phyloP scores from a whole-genome alignment of 2,888 invertebrate species.

The Agonopterix alstromeriana region DNA sequence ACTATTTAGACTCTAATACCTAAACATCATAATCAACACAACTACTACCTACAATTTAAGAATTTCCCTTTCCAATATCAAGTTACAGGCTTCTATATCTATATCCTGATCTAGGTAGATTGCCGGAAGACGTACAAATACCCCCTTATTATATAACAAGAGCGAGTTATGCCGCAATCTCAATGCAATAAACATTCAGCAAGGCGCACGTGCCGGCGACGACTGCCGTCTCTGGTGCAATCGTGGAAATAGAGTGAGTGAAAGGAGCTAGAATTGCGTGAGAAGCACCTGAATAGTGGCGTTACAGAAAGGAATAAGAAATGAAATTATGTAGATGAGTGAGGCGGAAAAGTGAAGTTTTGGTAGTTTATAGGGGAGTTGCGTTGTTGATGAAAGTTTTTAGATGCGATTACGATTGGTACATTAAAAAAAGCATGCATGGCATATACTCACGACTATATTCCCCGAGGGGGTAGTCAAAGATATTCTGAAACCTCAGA shows the following conservation, averaged over 20 bases:
- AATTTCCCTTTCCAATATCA: too few relatives aligned
- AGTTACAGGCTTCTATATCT: neutral
- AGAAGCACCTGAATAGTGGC: slow-evolving; percentile 4
- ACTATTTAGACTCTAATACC: too few relatives aligned
- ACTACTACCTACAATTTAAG: too few relatives aligned
- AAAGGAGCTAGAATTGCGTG: slow-evolving; percentile 17
- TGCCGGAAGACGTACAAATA: slow-evolving; percentile 29
- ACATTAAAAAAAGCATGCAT: too few relatives aligned
- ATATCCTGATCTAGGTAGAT: slow-evolving; percentile 20
- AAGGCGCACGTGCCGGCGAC: slow-evolving; percentile 51
- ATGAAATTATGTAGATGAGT: slow-evolving; percentile 10
- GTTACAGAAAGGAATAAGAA: slow-evolving; percentile 8
- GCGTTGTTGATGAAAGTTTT: too few relatives aligned
- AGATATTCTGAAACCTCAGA: too few relatives aligned
- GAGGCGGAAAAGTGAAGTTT: slow-evolving; percentile 6
- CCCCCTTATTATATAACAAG: slow-evolving; percentile 39
- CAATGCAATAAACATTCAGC: slow-evolving; percentile 61
- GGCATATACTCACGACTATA: too few relatives aligned
- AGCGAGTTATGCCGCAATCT: slow-evolving; percentile 56
- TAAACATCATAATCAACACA: too few relatives aligned
- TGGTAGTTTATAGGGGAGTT: neutral
- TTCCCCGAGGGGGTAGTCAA: too few relatives aligned
- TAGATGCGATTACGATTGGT: too few relatives aligned
- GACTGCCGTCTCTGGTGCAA: slow-evolving; percentile 30
- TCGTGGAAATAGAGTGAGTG: slow-evolving; percentile 32